A percentile compares a stretch with the other conserved stretches of the same genome.
Conservation (phyloP, 2,888 invertebrate species). For the Agrotis ipsilon region DNA sequence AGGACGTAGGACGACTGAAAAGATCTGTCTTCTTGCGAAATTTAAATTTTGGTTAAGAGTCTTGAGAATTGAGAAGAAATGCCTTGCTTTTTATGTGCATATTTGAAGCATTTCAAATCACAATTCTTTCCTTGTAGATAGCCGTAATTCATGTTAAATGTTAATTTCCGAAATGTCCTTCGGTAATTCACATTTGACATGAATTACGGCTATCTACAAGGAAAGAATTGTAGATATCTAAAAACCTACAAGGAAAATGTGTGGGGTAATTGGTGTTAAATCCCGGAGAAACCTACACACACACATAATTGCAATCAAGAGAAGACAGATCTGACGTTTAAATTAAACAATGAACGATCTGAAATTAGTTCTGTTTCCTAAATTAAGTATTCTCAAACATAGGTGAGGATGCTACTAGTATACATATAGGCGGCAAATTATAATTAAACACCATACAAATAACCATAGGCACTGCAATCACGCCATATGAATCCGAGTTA, state of each 20-base stretch:
- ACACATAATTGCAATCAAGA: not conserved
- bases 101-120: not conserved
- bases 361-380: not conserved
- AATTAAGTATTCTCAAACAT: conserved; percentile 4
- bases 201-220: not conserved
- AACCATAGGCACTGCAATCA: conserved; percentile 11
- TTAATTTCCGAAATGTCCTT: not conserved
- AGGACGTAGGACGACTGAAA: not conserved
- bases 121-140: not conserved
- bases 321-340: not conserved
- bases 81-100: not conserved
- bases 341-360: not conserved
- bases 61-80: not conserved
- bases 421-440: not conserved
- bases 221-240: not conserved
- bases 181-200: not conserved
- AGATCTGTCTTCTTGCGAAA: too few relatives aligned
- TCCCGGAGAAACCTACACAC: conserved; percentile 2
- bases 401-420: not conserved
- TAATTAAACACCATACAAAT: conserved; percentile 15
- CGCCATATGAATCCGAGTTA: conserved; percentile 1
- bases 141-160: not conserved
- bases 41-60: not conserved
- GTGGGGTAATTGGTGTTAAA: conserved; percentile 15
- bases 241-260: conserved; percentile 19